Conservation (phyloP, 1,140 invertebrate species). For the Nomia melanderi region DNA sequence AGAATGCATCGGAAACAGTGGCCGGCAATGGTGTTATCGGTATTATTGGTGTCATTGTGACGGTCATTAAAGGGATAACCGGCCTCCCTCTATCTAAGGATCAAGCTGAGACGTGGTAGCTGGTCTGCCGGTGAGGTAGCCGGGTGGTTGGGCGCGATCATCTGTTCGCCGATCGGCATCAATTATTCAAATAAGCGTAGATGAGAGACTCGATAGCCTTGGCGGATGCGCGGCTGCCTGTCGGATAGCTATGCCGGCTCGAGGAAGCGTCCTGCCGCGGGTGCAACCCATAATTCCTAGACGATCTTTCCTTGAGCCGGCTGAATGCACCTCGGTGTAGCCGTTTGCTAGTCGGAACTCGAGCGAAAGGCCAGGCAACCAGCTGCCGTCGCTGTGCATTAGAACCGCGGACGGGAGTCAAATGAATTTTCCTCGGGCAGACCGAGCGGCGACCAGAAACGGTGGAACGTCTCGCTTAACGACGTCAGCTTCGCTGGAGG, state of each 20-base stretch:
- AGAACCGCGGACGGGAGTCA: too few species aligned
- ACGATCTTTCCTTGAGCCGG: conserved; percentile 16
- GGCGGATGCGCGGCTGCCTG: conserved; percentile 6
- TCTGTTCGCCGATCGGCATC: conserved; percentile 18
- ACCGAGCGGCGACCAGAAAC: neutral
- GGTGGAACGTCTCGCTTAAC: conserved; percentile 12
- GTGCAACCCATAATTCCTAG: conserved; percentile 46
- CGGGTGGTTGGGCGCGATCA: neutral
- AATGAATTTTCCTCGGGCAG: conserved; percentile 28
- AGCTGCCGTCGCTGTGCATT: neutral
- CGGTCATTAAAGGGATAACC: conserved; percentile 2
- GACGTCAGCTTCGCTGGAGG: conserved; percentile 15
- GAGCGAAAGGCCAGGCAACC: too few species aligned
- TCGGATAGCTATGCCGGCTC: neutral
- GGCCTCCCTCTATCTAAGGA: neutral
- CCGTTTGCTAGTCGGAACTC: too few species aligned
- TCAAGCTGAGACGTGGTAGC: neutral
- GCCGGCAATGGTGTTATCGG: conserved; percentile 17
- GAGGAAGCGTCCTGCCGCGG: conserved; percentile 17
- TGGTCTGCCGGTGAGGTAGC: neutral
- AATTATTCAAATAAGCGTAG: conserved; percentile 59
- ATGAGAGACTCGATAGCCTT: conserved; percentile 42
- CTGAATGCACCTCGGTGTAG: neutral
- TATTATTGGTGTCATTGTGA: conserved; percentile 32
- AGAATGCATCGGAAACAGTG: conserved; percentile 1